Percentiles rank a stretch among this genome's conserved stretches.
phyloP scores from a whole-genome alignment of 2,888 invertebrate genomes.

The Metellina segmentata region DNA sequence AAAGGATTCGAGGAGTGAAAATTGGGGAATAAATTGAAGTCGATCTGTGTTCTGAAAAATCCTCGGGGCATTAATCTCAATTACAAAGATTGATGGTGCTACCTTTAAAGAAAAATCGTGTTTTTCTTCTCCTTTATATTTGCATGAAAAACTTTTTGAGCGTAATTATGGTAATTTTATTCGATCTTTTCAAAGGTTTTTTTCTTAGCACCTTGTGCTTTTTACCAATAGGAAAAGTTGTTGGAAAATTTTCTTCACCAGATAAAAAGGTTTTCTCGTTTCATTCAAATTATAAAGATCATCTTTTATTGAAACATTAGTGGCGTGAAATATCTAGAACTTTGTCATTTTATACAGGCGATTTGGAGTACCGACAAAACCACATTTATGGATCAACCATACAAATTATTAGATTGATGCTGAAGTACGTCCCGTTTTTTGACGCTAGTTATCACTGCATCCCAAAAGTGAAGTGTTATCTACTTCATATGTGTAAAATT shows the following conservation, averaged over 20 bases:
- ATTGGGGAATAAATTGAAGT: slow-evolving; percentile 11
- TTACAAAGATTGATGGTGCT: slow-evolving; percentile 21
- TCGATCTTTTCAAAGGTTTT: not conserved
- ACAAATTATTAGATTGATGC: too few relatives aligned
- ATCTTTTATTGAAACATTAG: not conserved
- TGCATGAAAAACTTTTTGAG: not conserved
- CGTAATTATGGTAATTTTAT: slow-evolving; percentile 1
- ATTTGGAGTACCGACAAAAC: too few relatives aligned
- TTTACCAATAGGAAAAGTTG: not conserved
- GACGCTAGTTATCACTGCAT: too few relatives aligned
- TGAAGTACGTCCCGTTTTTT: too few relatives aligned
- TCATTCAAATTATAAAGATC: not conserved
- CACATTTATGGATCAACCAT: too few relatives aligned
- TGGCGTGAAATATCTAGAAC: too few relatives aligned
- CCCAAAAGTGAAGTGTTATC: too few relatives aligned
- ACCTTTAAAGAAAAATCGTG: not conserved
- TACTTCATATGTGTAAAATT: too few relatives aligned
- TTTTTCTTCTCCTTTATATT: not conserved
- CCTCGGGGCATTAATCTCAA: slow-evolving; percentile 23
- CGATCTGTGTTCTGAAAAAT: not conserved
- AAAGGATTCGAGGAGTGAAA: not conserved
- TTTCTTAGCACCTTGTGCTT: not conserved
- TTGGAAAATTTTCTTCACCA: not conserved
- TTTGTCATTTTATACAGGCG: too few relatives aligned
- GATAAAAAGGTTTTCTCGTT: not conserved